Evolutionary conservation across 2,113 vertebrate species (phyloP), one percentile per base, ranked within the genome.

Genomic region (Rafetus swinhoei): DNA sequence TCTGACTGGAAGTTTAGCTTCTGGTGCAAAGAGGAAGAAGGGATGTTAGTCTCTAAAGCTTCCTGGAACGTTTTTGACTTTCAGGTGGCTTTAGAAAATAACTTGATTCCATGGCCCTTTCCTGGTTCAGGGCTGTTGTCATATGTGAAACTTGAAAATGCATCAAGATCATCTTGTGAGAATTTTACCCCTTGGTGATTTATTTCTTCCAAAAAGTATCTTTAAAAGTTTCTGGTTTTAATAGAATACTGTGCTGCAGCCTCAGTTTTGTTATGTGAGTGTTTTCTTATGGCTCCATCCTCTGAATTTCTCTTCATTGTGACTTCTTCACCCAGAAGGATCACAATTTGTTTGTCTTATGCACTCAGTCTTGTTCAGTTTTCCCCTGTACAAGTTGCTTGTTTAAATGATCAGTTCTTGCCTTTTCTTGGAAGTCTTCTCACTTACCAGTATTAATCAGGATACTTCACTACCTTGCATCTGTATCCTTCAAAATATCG

Each of bases 1-100:
- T 72, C 86, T 87, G 93, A 93, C 96, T 96, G 86, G 96, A 94
- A 97, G 94, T 95, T 94, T 96, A 92, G 59, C 96, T 93, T 95
- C 92, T 90, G 84, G 82, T 95, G 79, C 59, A 91, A 90, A n/a
- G 65, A 72, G 35, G n/a, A 72, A 45, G 45, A 45, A 45, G 45
- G 45, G 93, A 95, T 95, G 95, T 95, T 97, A 97, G 96, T 94
- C 93, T 92, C 96, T 82, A 89, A 35, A 72, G 93, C 93, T 94
- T 95, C 96, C 94, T 93, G 91, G 57, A 97, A 95, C 95, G 0
- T 97, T 93, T 94, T 85, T 96, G 95, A 93, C 95, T 82, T 95
- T 94, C 94, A 96, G 96, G 96, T 96, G 94, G 95, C 96, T 97
- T 97, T 97, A 92, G 88, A 97, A 95, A 94, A 92, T 91, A 27